Evolutionary conservation across 2,888 invertebrate genomes (phyloP), one percentile per base, ranked within the genome.

Genomic region (Eilema caniola): DNA sequence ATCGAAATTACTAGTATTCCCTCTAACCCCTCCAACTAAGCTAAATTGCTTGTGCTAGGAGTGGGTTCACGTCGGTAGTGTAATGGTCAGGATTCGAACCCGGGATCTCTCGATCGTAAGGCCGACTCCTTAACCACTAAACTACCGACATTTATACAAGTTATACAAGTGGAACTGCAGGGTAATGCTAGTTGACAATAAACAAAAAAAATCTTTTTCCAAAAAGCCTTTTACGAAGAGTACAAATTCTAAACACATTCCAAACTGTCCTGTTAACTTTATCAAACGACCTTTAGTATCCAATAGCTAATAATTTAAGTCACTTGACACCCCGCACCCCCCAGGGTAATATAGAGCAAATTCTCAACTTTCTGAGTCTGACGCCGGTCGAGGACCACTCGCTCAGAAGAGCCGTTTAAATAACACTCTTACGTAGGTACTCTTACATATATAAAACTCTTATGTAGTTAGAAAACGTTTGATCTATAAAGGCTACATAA

Each of bases 281-380:
- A 69, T 20, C 59, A 64, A 23, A n/a, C 59, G 69, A 60, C n/a
- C 41, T 63, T 59, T 24, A 60, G 64, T 23, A 12, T 64, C 59
- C 28, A 31, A 64, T 69, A 64, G 47, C 64, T 24, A 64, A 69
- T 69, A 69, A 59, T 28, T 24, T 25, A 23, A 25, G 69, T 33
- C 57, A 69, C 14, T 23, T 16, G 63, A 69, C 47, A 11, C 68
- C n/a, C 11, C 37, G 4, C 68, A 41, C 57, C n/a, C 62, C 14
- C 37, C 20, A 20, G 28, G 41, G 23, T 23, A 41, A 59, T 20
- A 25, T 68, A 37, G 63, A 28, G n/a, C 14, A 57, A 68, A n/a
- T 41, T 41, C 37, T 23, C 20, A 57, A 25, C 28, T 57, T 57
- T 63, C 57, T 57, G 63, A 57, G 14, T 11, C 56, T 20, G 67